phyloP scores from a whole-genome alignment of 1,140 invertebrate species.

The Leptonema lineaticorne region DNA sequence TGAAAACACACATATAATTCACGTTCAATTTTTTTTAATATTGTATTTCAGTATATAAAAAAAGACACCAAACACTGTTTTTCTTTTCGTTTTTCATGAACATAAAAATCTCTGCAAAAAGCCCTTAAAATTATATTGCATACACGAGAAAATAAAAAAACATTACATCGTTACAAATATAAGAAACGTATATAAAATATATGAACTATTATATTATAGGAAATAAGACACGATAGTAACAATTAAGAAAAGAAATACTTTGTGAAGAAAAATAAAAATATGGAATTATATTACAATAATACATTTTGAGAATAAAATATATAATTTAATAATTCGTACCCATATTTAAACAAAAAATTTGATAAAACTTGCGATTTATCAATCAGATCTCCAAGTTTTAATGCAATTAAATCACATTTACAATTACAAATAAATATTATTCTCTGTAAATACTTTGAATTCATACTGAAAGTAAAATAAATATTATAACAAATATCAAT shows the following conservation, averaged over 20 bases:
- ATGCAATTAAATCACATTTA: no score
- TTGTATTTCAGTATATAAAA: slow-evolving; percentile 39
- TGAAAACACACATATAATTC: slow-evolving; percentile 34
- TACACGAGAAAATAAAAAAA: no score
- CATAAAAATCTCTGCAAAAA: slow-evolving; percentile 29
- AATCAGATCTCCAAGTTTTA: no score
- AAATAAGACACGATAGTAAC: no score
- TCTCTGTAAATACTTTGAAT: no score
- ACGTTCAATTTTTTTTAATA: slow-evolving; percentile 38
- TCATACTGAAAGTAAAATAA: no score
- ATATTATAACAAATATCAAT: no score
- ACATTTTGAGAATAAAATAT: slow-evolving; percentile 14
- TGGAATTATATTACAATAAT: slow-evolving; percentile 17
- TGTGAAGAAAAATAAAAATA: background rate
- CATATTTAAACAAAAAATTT: no score
- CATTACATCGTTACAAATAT: background rate
- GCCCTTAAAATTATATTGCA: slow-evolving; percentile 33
- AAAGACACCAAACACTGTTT: slow-evolving; percentile 37
- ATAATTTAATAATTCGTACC: slow-evolving; percentile 10
- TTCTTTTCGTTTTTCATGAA: no score
- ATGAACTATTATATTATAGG: no score
- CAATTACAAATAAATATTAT: no score
- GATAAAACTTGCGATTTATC: no score
- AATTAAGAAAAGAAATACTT: background rate
- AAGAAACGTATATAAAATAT: background rate